phyloP scores from a whole-genome alignment of 1,140 invertebrate species.

The Aphelinus atriplicis region DNA sequence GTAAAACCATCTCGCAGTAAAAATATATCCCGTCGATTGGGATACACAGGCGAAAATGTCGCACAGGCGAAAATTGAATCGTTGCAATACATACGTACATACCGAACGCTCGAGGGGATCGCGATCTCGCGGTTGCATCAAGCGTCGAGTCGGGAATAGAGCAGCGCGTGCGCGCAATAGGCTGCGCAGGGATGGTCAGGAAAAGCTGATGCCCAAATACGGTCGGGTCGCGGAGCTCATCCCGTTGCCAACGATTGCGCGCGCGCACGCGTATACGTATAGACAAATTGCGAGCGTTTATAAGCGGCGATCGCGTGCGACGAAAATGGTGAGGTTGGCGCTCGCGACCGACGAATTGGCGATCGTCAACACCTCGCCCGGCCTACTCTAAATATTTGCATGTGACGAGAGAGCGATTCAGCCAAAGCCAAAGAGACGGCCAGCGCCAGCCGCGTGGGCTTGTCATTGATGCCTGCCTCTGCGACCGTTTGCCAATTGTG shows the following conservation, averaged over 20 bases:
- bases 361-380: constrained; percentile 60
- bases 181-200: no score
- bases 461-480: not conserved
- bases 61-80: no score
- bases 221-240: no score
- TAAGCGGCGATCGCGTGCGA: constrained; percentile 38
- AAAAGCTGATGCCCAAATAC: no score
- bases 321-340: constrained; percentile 56
- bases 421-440: constrained; percentile 25
- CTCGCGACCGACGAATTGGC: constrained; percentile 53
- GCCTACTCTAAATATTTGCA: constrained; percentile 57
- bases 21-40: no score
- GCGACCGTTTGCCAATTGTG: constrained; percentile 1
- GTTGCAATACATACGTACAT: no score
- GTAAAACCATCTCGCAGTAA: no score
- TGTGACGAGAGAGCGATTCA: constrained; percentile 46
- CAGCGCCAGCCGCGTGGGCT: constrained; percentile 30
- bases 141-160: no score
- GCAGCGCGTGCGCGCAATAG: no score
- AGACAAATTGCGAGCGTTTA: constrained; percentile 39
- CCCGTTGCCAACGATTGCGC: not conserved
- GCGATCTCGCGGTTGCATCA: no score
- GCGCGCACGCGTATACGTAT: not conserved
- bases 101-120: no score
- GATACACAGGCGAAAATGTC: no score